Conservation (phyloP, 2,113 vertebrate genomes). For the Etia nguti region DNA sequence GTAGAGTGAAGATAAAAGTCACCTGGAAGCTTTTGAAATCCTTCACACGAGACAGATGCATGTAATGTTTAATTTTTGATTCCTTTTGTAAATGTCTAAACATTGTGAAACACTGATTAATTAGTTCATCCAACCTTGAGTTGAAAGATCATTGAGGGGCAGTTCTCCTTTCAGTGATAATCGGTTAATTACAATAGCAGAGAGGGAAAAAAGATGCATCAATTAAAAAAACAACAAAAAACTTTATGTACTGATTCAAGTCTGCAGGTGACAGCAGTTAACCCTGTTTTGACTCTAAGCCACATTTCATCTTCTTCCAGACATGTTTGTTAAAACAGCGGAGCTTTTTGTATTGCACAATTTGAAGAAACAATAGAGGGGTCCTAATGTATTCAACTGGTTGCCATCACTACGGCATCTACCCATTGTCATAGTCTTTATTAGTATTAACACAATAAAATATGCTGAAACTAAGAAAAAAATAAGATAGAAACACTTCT, state of each 20-base stretch:
- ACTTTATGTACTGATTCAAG: neutral
- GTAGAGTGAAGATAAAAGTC: neutral
- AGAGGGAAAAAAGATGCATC: neutral
- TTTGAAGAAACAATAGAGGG: neutral
- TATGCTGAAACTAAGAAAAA: neutral
- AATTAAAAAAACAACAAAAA: neutral
- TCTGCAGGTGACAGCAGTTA: neutral
- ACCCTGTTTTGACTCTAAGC: neutral
- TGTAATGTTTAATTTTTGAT: neutral
- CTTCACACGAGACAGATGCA: neutral
- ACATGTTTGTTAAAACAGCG: neutral
- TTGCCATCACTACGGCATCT: neutral
- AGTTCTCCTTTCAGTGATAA: neutral
- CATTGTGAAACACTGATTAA: neutral
- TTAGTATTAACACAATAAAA: neutral
- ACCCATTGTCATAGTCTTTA: neutral
- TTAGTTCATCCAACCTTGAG: neutral
- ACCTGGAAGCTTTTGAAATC: neutral
- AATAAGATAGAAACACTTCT: neutral
- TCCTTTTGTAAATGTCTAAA: neutral
- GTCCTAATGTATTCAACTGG: neutral
- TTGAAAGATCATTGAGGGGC: neutral
- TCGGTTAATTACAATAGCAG: neutral
- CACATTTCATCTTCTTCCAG: neutral
- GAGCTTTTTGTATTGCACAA: neutral